Evolutionary conservation across 2,888 invertebrate genomes (phyloP).

Genomic region (Melanophora roralis): DNA sequence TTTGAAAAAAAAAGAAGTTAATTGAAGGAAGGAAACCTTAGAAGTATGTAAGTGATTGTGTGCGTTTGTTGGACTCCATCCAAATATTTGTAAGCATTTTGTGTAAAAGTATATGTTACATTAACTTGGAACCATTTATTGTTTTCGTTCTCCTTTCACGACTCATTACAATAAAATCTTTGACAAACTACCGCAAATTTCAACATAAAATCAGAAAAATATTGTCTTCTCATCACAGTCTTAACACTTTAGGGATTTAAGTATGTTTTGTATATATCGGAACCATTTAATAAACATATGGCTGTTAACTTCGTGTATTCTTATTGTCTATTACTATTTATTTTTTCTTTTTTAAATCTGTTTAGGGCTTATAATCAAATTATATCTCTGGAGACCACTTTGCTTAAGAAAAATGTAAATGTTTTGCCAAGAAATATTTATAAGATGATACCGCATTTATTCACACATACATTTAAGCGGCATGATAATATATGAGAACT

Average conservation of each 20-base stretch:
- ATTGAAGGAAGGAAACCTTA: slow-evolving; percentile 1
- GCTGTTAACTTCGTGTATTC: neutral
- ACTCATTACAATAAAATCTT: slow-evolving; percentile 56
- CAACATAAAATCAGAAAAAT: slow-evolving; percentile 49
- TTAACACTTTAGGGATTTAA: slow-evolving; percentile 58
- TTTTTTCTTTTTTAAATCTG: slow-evolving; percentile 44
- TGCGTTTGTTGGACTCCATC: slow-evolving; percentile 14
- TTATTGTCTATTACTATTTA: slow-evolving; percentile 12
- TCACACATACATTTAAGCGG: slow-evolving; percentile 49
- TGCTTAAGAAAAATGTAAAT: slow-evolving; percentile 39
- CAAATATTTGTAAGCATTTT: slow-evolving; percentile 60
- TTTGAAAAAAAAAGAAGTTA: slow-evolving; percentile 7
- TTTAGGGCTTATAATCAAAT: slow-evolving; percentile 40
- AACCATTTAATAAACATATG: slow-evolving; percentile 23
- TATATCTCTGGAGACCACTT: slow-evolving; percentile 57
- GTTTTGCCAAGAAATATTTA: slow-evolving; percentile 12
- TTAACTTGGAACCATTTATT: slow-evolving; percentile 23
- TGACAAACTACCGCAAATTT: slow-evolving; percentile 57
- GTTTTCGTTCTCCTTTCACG: slow-evolving; percentile 33
- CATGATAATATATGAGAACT: slow-evolving; percentile 65
- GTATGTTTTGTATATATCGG: slow-evolving; percentile 4
- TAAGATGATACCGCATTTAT: slow-evolving; percentile 44
- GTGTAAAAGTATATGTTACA: slow-evolving; percentile 28
- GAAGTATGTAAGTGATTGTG: neutral
- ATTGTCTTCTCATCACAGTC: slow-evolving; percentile 52